A percentile compares a stretch with the other conserved stretches of the same genome.
phyloP scores from a whole-genome alignment of 2,797 vertebrate genomes.

The Mus caroli region DNA sequence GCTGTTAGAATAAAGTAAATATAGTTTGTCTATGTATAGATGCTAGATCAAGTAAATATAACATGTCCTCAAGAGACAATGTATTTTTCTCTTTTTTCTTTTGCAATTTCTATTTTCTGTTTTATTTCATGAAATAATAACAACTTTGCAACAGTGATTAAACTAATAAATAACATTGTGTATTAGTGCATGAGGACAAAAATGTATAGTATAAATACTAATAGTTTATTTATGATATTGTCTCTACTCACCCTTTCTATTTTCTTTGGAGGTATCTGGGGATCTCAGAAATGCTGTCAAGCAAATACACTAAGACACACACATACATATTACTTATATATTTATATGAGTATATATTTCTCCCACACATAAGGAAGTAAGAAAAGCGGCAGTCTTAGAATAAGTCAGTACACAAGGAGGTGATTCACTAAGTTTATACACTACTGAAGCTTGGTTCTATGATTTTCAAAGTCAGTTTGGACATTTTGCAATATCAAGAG shows the following conservation, averaged over 20 bases:
- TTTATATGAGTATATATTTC: background rate
- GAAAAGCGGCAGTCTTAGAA: slow-evolving; percentile 60
- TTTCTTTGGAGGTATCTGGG: slow-evolving; percentile 66
- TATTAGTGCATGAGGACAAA: slow-evolving; percentile 74
- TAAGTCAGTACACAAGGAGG: slow-evolving; percentile 55
- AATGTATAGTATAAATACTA: slow-evolving; percentile 80
- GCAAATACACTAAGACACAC: background rate
- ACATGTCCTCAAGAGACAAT: slow-evolving; percentile 68
- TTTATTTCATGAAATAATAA: slow-evolving; percentile 82
- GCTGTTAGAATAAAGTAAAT: slow-evolving; percentile 67
- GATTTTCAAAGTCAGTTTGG: slow-evolving; percentile 67
- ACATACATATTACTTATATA: background rate
- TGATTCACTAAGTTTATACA: slow-evolving; percentile 61
- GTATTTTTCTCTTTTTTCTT: slow-evolving; percentile 78
- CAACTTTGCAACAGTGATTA: slow-evolving; percentile 80
- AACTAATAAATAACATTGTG: slow-evolving; percentile 82
- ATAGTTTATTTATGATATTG: slow-evolving; percentile 80
- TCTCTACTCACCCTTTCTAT: slow-evolving; percentile 63
- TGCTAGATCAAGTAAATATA: slow-evolving; percentile 72
- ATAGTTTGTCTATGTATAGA: slow-evolving; percentile 61
- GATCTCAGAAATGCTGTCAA: slow-evolving; percentile 60
- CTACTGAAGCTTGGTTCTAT: slow-evolving; percentile 57
- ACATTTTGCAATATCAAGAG: slow-evolving; percentile 50
- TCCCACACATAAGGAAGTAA: slow-evolving; percentile 55
- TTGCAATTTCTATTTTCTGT: slow-evolving; percentile 79